Conservation (phyloP, 2,113 vertebrate genomes). For the Perccottus glenii region DNA sequence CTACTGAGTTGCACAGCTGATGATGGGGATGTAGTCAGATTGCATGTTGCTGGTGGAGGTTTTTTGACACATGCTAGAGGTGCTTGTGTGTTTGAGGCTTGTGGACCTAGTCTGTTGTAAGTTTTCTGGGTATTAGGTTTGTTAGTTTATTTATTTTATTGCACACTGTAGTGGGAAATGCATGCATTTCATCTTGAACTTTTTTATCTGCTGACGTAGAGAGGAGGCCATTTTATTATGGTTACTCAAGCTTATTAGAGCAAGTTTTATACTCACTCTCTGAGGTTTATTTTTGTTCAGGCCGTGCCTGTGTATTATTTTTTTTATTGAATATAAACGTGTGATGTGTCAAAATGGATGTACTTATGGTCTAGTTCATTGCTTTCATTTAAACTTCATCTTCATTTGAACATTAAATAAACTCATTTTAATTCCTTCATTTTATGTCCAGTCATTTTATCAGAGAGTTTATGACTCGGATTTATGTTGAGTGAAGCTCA, state of each 20-base stretch:
- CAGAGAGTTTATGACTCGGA: background rate
- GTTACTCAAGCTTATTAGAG: no score
- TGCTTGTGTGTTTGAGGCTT: background rate
- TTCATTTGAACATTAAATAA: constrained; percentile 67
- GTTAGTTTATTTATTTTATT: no score
- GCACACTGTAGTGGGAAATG: no score
- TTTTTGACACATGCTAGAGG: background rate
- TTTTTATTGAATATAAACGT: background rate
- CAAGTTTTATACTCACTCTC: no score
- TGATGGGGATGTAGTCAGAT: constrained; percentile 3
- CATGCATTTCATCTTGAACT: no score
- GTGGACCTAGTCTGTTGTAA: no score
- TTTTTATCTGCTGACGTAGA: no score
- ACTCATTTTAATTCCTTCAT: constrained; percentile 37
- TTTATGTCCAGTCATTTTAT: constrained; percentile 43
- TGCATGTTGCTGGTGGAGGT: constrained; percentile 26
- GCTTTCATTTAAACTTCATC: constrained; percentile 38
- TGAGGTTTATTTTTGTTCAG: background rate
- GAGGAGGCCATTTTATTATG: no score
- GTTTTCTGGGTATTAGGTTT: background rate
- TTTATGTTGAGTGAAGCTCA: background rate
- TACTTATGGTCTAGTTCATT: background rate
- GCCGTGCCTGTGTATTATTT: constrained; percentile 3
- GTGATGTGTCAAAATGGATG: constrained; percentile 15
- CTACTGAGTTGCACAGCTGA: constrained; percentile 4